Percentiles rank a stretch among this genome's conserved stretches.
Conservation (phyloP, 2,888 invertebrate species). For the Idaea aversata region DNA sequence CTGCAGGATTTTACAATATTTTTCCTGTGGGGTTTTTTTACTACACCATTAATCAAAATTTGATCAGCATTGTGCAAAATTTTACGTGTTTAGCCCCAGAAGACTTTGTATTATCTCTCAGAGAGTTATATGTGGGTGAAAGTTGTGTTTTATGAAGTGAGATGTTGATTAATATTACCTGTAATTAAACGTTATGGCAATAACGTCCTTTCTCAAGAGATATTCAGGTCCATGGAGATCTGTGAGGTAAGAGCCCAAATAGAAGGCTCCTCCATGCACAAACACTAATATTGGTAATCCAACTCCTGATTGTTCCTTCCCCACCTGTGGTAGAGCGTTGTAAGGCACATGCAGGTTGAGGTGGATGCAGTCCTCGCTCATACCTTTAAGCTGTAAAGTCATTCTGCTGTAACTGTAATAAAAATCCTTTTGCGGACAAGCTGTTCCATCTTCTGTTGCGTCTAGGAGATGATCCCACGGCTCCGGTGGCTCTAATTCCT, state of each 20-base stretch:
- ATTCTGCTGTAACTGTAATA: constrained; percentile 31
- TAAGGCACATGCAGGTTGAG: constrained; percentile 29
- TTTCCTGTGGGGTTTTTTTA: no score
- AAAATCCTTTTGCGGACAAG: constrained; percentile 69
- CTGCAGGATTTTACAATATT: no score
- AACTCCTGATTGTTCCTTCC: background rate
- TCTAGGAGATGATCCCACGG: constrained; percentile 51
- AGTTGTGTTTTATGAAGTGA: background rate
- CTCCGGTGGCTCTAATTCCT: constrained; percentile 60
- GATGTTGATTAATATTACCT: constrained; percentile 44
- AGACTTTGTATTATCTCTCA: no score
- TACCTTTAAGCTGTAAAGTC: constrained; percentile 15
- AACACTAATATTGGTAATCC: constrained; percentile 22
- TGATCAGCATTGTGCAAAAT: background rate
- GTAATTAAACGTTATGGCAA: constrained; percentile 61
- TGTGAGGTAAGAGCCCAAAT: constrained; percentile 19
- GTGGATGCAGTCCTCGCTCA: constrained; percentile 32
- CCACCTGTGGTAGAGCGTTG: background rate
- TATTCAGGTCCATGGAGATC: constrained; percentile 33
- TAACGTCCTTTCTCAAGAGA: constrained; percentile 33
- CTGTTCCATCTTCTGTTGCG: constrained; percentile 72
- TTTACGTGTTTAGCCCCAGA: no score
- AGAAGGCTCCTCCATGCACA: constrained; percentile 23
- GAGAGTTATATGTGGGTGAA: background rate
- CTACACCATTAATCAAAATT: background rate